Conservation (phyloP, 2,888 invertebrate genomes). For the Temnothorax ravouxi region DNA sequence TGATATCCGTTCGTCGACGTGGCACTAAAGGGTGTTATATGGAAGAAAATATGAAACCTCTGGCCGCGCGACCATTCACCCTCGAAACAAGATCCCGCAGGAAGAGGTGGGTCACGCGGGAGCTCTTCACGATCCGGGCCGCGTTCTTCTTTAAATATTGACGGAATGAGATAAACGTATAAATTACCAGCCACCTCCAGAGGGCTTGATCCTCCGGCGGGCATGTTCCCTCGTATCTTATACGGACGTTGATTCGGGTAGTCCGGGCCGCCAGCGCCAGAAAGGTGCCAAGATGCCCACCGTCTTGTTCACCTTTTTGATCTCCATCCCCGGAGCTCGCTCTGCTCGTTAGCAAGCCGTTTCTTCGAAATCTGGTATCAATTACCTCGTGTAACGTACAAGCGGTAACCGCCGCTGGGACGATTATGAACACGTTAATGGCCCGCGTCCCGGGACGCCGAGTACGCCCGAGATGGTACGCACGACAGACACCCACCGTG, state of each 20-base stretch:
- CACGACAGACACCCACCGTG: constrained; percentile 64
- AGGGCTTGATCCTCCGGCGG: constrained; percentile 70
- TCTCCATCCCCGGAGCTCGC: constrained; percentile 44
- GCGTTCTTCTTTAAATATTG: constrained; percentile 80
- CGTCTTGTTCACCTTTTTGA: constrained; percentile 42
- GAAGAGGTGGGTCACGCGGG: constrained; percentile 64
- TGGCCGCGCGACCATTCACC: constrained; percentile 15
- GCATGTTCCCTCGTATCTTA: constrained; percentile 66
- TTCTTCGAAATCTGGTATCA: constrained; percentile 75
- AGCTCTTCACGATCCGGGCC: constrained; percentile 65
- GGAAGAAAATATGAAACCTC: constrained; percentile 48
- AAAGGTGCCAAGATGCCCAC: constrained; percentile 65
- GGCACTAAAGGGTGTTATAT: constrained; percentile 69
- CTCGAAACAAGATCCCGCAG: constrained; percentile 60
- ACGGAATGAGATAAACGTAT: constrained; percentile 81
- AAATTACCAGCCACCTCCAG: constrained; percentile 78
- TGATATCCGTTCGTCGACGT: constrained; percentile 59
- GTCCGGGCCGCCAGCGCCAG: constrained; percentile 53
- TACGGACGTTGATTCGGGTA: constrained; percentile 75
- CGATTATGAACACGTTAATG: constrained; percentile 76
- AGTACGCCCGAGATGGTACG: constrained; percentile 41
- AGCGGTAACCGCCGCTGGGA: constrained; percentile 62
- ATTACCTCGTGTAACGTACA: constrained; percentile 64
- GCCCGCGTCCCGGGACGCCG: constrained; percentile 60
- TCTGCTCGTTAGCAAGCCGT: constrained; percentile 44